Evolutionary conservation across 1,140 invertebrate species (phyloP).

Genomic region (Neodiprion virginianus): DNA sequence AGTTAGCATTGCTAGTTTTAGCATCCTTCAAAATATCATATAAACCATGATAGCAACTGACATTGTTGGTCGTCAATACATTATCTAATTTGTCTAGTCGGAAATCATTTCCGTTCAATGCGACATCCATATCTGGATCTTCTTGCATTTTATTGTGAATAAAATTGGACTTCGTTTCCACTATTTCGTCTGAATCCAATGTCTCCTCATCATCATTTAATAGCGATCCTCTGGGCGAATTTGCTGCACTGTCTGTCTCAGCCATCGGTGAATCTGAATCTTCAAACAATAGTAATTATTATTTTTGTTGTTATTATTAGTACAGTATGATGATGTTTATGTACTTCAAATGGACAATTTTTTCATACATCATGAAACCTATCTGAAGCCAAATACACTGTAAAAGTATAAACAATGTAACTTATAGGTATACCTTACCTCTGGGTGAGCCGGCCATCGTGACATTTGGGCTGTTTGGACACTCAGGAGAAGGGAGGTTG

Average conservation of each 20-base stretch:
- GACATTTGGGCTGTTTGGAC: slow-evolving; percentile 52
- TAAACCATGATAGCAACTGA: slow-evolving; percentile 45
- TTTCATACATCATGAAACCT: not conserved
- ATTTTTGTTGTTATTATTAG: too few species aligned
- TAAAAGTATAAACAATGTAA: not conserved
- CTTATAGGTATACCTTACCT: slow-evolving; percentile 39
- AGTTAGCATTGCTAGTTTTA: slow-evolving; percentile 72
- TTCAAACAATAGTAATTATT: slow-evolving; percentile 16
- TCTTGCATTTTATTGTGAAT: slow-evolving; percentile 52
- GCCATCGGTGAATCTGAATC: slow-evolving; percentile 46
- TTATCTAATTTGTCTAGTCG: slow-evolving; percentile 39
- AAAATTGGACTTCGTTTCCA: slow-evolving; percentile 48
- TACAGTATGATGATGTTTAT: not conserved
- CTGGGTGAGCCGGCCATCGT: slow-evolving; percentile 55
- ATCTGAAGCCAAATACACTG: not conserved
- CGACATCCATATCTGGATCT: slow-evolving; percentile 16
- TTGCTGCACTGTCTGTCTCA: slow-evolving; percentile 51
- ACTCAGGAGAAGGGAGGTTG: slow-evolving; percentile 45
- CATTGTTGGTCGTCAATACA: slow-evolving; percentile 38
- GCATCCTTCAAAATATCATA: slow-evolving; percentile 71
- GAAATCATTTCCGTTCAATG: slow-evolving; percentile 19
- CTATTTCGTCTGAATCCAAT: slow-evolving; percentile 50
- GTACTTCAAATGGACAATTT: not conserved
- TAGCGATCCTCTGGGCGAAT: slow-evolving; percentile 48
- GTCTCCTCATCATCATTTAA: slow-evolving; percentile 51